A percentile compares a stretch with the other conserved stretches of the same genome.
Evolutionary conservation across 2,113 vertebrate genomes (phyloP).

Genomic region (Ailurus styani): DNA sequence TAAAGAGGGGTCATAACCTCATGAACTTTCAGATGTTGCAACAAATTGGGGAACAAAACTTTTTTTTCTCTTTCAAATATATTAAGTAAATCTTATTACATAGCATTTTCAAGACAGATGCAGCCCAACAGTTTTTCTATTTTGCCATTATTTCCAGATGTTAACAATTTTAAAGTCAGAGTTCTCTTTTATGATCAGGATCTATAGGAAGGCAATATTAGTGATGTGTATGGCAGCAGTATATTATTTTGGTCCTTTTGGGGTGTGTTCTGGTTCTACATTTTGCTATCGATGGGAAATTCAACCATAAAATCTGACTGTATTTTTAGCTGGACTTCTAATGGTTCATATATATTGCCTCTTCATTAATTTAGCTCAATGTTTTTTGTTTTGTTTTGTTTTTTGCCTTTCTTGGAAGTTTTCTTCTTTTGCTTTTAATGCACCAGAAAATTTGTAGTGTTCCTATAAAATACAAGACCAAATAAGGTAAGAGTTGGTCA

Average conservation of each 20-base stretch:
- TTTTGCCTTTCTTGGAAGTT: slow-evolving; percentile 33
- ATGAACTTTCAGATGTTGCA: slow-evolving; percentile 88
- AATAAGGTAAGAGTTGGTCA: neutral
- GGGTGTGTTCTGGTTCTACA: neutral
- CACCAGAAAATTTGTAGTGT: slow-evolving; percentile 34
- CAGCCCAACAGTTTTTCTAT: slow-evolving; percentile 66
- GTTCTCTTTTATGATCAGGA: slow-evolving; percentile 56
- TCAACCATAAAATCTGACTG: neutral
- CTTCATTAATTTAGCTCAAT: slow-evolving; percentile 21
- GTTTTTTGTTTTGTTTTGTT: too few relatives aligned
- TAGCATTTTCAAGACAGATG: slow-evolving; percentile 78
- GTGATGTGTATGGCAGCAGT: neutral
- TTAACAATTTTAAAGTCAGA: slow-evolving; percentile 74
- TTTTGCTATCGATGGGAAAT: slow-evolving; percentile 35
- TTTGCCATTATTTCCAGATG: slow-evolving; percentile 79
- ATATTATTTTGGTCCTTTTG: neutral
- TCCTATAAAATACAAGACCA: slow-evolving; percentile 45
- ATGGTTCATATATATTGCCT: slow-evolving; percentile 43
- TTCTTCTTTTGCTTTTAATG: slow-evolving; percentile 29
- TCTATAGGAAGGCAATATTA: slow-evolving; percentile 37
- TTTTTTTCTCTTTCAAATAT: slow-evolving; percentile 78
- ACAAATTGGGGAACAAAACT: slow-evolving; percentile 89
- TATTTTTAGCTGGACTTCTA: slow-evolving; percentile 11
- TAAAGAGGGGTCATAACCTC: slow-evolving; percentile 87
- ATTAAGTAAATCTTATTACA: slow-evolving; percentile 86